A percentile compares a stretch with the other conserved stretches of the same genome.
phyloP scores from a whole-genome alignment of 2,113 vertebrate species.

The Acrocephalus arundinaceus region DNA sequence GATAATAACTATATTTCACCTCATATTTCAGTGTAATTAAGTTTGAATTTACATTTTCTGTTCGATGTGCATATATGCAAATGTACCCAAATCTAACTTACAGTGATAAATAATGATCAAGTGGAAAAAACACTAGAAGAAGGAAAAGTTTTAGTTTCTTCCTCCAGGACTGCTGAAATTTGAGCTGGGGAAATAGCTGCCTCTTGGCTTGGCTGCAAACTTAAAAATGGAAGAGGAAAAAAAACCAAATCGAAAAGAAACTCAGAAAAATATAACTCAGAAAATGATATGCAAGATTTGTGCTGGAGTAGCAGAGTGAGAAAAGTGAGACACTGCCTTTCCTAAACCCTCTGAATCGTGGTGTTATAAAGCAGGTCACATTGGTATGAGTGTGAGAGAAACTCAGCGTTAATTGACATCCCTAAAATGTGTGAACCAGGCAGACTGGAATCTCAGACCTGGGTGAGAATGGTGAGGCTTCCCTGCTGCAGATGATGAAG shows the following conservation, averaged over 20 bases:
- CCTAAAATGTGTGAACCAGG: neutral
- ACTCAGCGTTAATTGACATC: neutral
- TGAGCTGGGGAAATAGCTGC: neutral
- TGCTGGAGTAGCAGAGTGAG: neutral
- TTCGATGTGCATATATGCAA: neutral
- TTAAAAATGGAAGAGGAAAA: neutral
- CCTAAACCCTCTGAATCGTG: neutral
- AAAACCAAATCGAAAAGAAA: neutral
- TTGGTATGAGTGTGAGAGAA: neutral
- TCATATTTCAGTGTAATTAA: constrained; percentile 16
- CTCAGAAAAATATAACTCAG: neutral
- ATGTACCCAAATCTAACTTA: neutral
- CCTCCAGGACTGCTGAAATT: neutral
- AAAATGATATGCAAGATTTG: neutral
- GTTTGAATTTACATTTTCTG: constrained; percentile 3
- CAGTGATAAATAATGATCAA: neutral
- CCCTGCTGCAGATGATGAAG: neutral
- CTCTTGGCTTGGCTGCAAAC: neutral
- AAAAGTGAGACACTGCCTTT: neutral
- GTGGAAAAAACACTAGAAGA: neutral
- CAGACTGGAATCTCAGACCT: neutral
- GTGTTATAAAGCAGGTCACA: neutral
- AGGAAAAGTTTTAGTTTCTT: neutral
- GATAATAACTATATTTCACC: neutral
- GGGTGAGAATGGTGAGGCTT: accelerated